Percentiles rank a stretch among this genome's conserved stretches.
Evolutionary conservation across 2,888 invertebrate genomes (phyloP).

Genomic region (Hypsopygia costalis): DNA sequence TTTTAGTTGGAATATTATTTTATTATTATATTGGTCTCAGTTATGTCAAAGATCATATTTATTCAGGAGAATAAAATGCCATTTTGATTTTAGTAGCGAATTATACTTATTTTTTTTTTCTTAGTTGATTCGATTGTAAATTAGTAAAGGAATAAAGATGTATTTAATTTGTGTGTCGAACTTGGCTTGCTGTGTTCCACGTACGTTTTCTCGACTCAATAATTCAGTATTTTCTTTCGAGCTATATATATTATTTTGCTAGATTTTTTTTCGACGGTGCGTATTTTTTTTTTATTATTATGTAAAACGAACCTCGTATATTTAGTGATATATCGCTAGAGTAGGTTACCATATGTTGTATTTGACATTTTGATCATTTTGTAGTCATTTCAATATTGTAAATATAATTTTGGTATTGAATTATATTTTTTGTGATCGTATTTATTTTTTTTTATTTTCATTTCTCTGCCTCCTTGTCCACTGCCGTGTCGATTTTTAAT

Average conservation of each 20-base stretch:
- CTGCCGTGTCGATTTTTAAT: too few species aligned
- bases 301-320: background rate
- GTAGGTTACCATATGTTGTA: slow-evolving; percentile 30
- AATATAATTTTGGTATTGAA: slow-evolving; percentile 66
- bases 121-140: slow-evolving; percentile 4
- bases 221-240: slow-evolving; percentile 6
- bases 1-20: slow-evolving; percentile 55
- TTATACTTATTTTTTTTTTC: too few species aligned
- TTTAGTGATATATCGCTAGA: slow-evolving; percentile 21
- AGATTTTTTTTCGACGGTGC: slow-evolving; percentile 3
- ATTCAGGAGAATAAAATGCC: slow-evolving; percentile 23
- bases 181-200: background rate
- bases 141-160: background rate
- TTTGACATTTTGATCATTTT: slow-evolving; percentile 26
- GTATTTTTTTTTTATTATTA: slow-evolving; percentile 15
- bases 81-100: slow-evolving; percentile 13
- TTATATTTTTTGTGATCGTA: slow-evolving; percentile 75
- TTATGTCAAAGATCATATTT: slow-evolving; percentile 70
- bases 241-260: slow-evolving; percentile 4
- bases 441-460: slow-evolving; percentile 32
- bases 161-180: slow-evolving; percentile 2
- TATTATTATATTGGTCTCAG: slow-evolving; percentile 69
- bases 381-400: slow-evolving; percentile 57
- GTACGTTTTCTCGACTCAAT: slow-evolving; percentile 1
- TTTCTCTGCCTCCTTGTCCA: slow-evolving; percentile 7